Conservation (phyloP, 2,113 vertebrate genomes). For the Blennius ocellaris region DNA sequence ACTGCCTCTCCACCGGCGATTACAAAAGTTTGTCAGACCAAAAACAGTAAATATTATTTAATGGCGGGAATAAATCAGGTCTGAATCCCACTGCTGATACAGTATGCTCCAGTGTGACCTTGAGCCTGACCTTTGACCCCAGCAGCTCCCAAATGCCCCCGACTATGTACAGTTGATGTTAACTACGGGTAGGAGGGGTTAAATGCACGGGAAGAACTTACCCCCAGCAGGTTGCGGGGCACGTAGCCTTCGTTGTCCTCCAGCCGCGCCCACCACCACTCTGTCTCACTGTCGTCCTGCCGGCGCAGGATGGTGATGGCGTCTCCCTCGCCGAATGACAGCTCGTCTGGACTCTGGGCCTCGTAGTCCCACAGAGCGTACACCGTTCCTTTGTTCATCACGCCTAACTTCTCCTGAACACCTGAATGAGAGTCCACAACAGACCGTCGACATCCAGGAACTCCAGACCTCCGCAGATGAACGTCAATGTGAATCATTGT, state of each 20-base stretch:
- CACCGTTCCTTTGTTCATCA: constrained; percentile 98
- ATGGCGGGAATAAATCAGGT: too few relatives aligned
- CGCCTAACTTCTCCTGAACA: constrained; percentile 96
- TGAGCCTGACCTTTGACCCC: too few relatives aligned
- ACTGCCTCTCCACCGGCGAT: too few relatives aligned
- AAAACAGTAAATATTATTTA: too few relatives aligned
- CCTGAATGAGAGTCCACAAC: constrained; percentile 77
- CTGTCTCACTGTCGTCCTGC: constrained; percentile 92
- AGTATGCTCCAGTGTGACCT: too few relatives aligned
- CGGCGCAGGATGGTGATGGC: constrained; percentile 91
- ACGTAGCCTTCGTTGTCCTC: constrained; percentile 94
- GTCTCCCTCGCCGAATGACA: constrained; percentile 93
- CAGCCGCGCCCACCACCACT: constrained; percentile 98
- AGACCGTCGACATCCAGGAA: background rate
- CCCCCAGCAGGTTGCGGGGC: constrained; percentile 96
- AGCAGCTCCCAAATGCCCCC: too few relatives aligned
- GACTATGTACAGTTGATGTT: too few relatives aligned
- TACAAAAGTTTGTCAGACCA: too few relatives aligned
- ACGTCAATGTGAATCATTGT: too few relatives aligned
- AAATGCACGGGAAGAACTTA: constrained; percentile 63
- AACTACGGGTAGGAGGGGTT: too few relatives aligned
- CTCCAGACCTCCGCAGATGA: too few relatives aligned
- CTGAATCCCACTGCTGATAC: too few relatives aligned
- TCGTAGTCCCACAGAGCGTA: constrained; percentile 94
- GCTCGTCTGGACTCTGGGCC: constrained; percentile 91